Evolutionary conservation across 2,797 vertebrate genomes (phyloP).

Genomic region (Lagocephalus sceleratus): DNA sequence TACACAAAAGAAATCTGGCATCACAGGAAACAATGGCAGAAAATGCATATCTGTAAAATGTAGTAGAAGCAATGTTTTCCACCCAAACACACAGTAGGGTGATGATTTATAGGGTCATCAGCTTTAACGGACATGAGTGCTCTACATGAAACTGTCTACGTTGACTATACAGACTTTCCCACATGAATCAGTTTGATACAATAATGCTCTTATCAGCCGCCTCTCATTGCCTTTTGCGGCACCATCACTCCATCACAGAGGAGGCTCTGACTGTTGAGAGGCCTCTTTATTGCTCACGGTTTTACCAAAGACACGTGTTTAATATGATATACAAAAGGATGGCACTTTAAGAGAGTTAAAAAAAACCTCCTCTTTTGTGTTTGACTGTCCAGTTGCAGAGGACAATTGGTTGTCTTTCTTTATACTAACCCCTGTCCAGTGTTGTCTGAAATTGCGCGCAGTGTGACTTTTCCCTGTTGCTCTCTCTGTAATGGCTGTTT

Average conservation of each 20-base stretch:
- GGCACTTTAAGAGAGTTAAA: conserved; percentile 35
- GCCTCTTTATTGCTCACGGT: conserved; percentile 18
- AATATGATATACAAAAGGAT: conserved; percentile 27
- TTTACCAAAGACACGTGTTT: conserved; percentile 21
- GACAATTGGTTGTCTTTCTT: conserved; percentile 17
- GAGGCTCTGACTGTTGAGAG: conserved; percentile 24
- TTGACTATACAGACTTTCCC: not conserved
- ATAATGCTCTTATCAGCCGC: conserved; percentile 6
- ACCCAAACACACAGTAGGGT: not conserved
- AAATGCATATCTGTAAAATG: not conserved
- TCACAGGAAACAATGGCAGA: not conserved
- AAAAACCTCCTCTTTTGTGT: conserved; percentile 8
- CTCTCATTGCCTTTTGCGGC: conserved; percentile 23
- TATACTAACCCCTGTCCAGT: conserved; percentile 35
- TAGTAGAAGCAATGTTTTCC: no score
- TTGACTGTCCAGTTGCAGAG: conserved; percentile 17
- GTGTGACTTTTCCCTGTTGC: conserved; percentile 31
- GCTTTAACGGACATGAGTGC: not conserved
- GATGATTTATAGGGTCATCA: no score
- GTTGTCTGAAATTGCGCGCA: conserved; percentile 36
- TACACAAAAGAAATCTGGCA: not conserved
- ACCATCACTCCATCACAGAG: conserved; percentile 29
- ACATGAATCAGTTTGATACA: conserved; percentile 28
- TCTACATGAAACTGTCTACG: not conserved
- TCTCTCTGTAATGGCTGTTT: conserved; percentile 49